These are phyloP conservation scores for Mystacides longicornis DNA, from an alignment of 2,888 invertebrate species.

Conservation along the genomic window DNA sequence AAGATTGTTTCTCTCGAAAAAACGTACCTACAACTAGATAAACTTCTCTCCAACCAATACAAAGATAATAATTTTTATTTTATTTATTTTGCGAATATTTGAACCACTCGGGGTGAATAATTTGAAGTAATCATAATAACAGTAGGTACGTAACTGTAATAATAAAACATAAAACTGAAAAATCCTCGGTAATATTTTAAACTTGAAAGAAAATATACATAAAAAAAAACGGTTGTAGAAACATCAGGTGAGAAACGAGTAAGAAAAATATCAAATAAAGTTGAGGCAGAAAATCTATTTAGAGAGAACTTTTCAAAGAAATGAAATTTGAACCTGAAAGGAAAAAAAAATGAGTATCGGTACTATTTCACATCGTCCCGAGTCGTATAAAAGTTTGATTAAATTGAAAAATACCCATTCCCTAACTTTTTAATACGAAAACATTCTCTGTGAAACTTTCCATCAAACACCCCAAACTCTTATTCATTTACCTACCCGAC, in stretches of 20 bases:
- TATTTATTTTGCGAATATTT: no score
- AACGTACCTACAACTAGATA: no score
- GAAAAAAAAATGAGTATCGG: neutral
- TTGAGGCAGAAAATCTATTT: neutral
- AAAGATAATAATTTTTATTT: no score
- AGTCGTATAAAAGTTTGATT: slow-evolving; percentile 3
- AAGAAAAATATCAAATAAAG: neutral
- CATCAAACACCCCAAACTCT: neutral
- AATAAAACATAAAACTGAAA: no score
- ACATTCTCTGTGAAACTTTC: neutral
- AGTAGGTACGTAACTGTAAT: no score
- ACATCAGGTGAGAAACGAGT: neutral
- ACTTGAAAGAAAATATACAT: neutral
- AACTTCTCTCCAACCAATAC: no score
- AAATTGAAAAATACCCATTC: neutral
- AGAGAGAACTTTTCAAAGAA: neutral
- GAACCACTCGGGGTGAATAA: no score
- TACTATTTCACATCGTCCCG: neutral
- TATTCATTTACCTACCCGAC: no score
- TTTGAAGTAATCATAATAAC: no score
- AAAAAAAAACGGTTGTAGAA: neutral
- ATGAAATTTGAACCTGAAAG: neutral
- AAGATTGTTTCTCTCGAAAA: no score
- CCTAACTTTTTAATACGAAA: neutral
- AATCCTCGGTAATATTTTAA: no score